Evolutionary conservation across 2,888 invertebrate species (phyloP), one percentile per base, ranked within the genome.

Genomic region (Masnerella sp.): DNA sequence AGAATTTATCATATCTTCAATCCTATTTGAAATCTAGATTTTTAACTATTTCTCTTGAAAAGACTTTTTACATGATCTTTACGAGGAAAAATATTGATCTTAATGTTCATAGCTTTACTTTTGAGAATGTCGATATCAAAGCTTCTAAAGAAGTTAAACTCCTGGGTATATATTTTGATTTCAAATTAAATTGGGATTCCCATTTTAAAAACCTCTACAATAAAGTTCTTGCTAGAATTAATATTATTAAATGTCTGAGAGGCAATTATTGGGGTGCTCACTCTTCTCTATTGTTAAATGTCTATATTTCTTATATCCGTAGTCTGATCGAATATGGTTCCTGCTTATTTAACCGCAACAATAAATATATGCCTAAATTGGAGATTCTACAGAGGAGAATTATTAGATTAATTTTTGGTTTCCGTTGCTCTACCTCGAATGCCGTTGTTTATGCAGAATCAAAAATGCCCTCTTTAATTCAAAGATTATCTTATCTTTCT

Each of bases 361-460:
- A 40, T n/a, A 40, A 17, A 25, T 32, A 32, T n/a, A 32, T 36
- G 12, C 1, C 18, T 11, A 52, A 36, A 36, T 22, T 52, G 5
- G 51, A 52, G 8, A n/a, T 22, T 12, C 0, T 22, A 1, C 51
- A 52, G 17, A 18, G 51, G 5, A 36, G 8, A 9, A 8, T 5
- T 14, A 22, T 52, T 1, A 36, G 51, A 36, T 18, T 36, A 2
- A 22, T 20, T 22, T 1, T 52, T 5, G 51, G 51, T 0, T 52
- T n/a, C 5, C 36, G 51, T 15, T 8, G 9, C 11, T 22, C 36
- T 9, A 52, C 51, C 2, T 38, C 51, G 2, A 36, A 52, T 22
- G 36, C 14, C 5, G 14, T 52, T 12, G 20, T 52, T 12, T 52
- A 52, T 52, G 38, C 36, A 9, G 51, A 52, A 8, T 22, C 51